phyloP scores from a whole-genome alignment of 2,797 vertebrate genomes.

The Hyperoplus immaculatus region DNA sequence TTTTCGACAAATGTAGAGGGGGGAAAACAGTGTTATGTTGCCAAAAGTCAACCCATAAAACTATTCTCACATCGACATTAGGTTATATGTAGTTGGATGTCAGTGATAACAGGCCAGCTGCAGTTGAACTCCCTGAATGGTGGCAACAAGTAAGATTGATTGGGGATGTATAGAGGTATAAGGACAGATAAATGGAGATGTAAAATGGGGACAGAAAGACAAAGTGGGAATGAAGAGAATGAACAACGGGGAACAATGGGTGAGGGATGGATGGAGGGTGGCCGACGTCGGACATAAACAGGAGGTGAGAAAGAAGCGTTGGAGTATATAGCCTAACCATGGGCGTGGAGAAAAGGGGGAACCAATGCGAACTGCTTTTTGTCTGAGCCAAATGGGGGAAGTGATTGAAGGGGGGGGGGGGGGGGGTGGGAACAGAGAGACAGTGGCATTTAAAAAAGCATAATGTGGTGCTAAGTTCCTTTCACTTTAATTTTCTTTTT shows the following conservation, averaged over 20 bases:
- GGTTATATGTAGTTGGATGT: conserved; percentile 65
- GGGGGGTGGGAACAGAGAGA: conserved; percentile 59
- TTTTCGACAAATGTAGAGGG: background rate
- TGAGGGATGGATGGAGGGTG: conserved; percentile 41
- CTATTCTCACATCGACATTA: conserved; percentile 47
- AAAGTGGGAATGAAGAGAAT: background rate
- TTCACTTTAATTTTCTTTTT: conserved; percentile 63
- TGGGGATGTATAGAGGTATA: conserved; percentile 25
- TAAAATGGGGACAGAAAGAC: conserved; percentile 29
- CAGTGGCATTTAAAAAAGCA: conserved; percentile 72
- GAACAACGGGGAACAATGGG: conserved; percentile 20
- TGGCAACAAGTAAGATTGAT: conserved; percentile 34
- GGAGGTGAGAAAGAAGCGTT: conserved; percentile 63
- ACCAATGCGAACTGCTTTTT: conserved; percentile 76
- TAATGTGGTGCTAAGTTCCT: conserved; percentile 79
- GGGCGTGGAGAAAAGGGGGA: conserved; percentile 73
- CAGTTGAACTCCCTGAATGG: conserved; percentile 73
- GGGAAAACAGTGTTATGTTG: background rate
- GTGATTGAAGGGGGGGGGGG: conserved; percentile 54
- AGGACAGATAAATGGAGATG: conserved; percentile 31
- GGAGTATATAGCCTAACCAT: conserved; percentile 46
- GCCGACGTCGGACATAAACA: conserved; percentile 56
- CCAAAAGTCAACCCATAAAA: conserved; percentile 25
- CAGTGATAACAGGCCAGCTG: conserved; percentile 74
- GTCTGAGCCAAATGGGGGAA: conserved; percentile 74